Evolutionary conservation across 2,113 vertebrate genomes (phyloP).

Genomic region (Oncorhynchus nerka): DNA sequence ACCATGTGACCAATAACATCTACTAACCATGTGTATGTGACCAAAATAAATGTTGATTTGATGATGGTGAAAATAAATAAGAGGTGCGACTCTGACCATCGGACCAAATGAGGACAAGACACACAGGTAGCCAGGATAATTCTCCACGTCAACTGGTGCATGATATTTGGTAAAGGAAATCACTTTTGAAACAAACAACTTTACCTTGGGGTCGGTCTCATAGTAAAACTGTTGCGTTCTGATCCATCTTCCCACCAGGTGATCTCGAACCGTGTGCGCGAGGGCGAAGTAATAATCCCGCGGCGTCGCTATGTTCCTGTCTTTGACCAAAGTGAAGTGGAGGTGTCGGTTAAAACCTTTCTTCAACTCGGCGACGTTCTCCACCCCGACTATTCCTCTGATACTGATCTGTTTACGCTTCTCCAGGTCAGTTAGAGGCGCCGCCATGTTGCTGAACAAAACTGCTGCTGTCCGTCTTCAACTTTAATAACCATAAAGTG

Average conservation of each 20-base stretch:
- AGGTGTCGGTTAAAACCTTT: conserved; percentile 90
- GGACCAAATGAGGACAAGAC: no score
- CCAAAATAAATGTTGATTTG: no score
- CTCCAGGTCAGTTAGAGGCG: conserved; percentile 87
- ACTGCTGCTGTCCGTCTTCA: neutral
- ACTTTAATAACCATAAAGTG: conserved; percentile 17
- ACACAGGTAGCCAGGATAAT: neutral
- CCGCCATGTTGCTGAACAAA: conserved; percentile 73
- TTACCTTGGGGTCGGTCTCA: conserved; percentile 89
- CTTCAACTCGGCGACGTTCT: conserved; percentile 89
- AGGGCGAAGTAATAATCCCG: conserved; percentile 91
- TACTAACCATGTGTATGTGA: no score
- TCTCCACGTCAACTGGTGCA: neutral
- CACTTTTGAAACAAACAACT: neutral
- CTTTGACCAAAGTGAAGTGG: conserved; percentile 94
- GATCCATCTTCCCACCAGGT: conserved; percentile 94
- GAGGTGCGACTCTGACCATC: neutral
- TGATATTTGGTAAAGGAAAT: neutral
- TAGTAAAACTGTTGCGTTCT: conserved; percentile 94
- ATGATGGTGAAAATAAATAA: neutral
- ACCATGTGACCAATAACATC: no score
- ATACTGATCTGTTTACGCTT: conserved; percentile 94
- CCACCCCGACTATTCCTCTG: conserved; percentile 86
- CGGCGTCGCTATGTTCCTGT: conserved; percentile 88
- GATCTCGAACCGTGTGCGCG: conserved; percentile 90